These are phyloP conservation scores for Ceuthmochares aereus DNA, from an alignment of 2,113 vertebrate species.

Conservation along the genomic window DNA sequence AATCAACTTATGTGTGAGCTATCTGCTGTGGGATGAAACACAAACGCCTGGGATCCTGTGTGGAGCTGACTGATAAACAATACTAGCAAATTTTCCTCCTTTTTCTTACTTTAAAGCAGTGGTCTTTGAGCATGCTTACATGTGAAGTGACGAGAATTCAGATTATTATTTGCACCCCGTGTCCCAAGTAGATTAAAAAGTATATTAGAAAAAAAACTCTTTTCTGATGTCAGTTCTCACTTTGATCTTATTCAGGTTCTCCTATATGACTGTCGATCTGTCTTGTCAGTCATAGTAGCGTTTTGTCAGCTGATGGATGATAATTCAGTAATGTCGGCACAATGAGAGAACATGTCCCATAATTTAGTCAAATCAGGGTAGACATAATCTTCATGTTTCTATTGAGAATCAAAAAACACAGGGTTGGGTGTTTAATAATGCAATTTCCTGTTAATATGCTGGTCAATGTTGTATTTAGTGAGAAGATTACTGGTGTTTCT, in stretches of 20 bases:
- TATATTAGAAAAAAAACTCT: neutral
- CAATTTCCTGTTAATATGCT: conserved; percentile 18
- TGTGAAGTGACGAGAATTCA: neutral
- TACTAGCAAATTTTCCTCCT: neutral
- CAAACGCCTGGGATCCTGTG: neutral
- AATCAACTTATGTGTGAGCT: neutral
- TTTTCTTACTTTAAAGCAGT: neutral
- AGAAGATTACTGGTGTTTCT: neutral
- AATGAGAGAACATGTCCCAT: neutral
- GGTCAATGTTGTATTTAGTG: neutral
- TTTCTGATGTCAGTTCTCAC: neutral
- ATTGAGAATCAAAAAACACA: conserved; percentile 28
- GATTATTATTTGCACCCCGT: neutral
- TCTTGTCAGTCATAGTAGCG: neutral
- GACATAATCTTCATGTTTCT: neutral
- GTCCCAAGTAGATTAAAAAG: neutral
- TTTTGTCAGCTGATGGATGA: conserved; percentile 5
- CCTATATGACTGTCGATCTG: neutral
- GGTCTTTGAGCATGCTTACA: neutral
- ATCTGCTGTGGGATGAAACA: neutral
- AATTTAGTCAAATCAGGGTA: conserved; percentile 9
- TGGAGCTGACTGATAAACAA: neutral
- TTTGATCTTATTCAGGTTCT: neutral
- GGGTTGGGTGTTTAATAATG: neutral
- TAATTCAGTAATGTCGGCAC: conserved; percentile 21